Evolutionary conservation across 2,113 vertebrate genomes (phyloP).

Genomic region (Narcine bancroftii): DNA sequence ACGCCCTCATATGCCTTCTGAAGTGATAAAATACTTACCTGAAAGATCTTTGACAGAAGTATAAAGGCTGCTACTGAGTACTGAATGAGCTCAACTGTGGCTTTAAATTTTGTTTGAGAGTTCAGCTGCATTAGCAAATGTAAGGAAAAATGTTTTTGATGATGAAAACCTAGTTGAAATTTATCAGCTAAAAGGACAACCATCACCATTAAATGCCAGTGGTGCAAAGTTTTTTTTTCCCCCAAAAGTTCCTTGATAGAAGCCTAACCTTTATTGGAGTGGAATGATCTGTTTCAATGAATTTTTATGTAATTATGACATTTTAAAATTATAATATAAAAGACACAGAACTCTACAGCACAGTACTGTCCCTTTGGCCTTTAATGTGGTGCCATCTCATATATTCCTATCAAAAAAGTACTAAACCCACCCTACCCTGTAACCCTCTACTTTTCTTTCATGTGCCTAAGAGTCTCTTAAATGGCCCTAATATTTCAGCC

Average conservation of each 20-base stretch:
- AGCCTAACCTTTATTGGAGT: not conserved
- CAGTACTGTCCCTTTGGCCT: too few relatives aligned
- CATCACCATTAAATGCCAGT: not conserved
- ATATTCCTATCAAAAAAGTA: too few relatives aligned
- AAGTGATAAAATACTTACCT: slow-evolving; percentile 28
- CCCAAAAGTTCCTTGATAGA: not conserved
- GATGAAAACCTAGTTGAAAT: not conserved
- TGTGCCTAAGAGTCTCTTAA: too few relatives aligned
- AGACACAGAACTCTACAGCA: too few relatives aligned
- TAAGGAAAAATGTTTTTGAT: not conserved
- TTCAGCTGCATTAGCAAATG: not conserved
- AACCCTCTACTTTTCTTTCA: too few relatives aligned
- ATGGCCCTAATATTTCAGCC: too few relatives aligned
- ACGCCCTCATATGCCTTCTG: not conserved
- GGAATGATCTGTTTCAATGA: not conserved
- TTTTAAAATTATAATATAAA: not conserved
- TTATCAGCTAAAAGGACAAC: not conserved
- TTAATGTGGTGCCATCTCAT: too few relatives aligned
- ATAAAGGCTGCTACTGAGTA: not conserved
- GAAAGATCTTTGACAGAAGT: not conserved
- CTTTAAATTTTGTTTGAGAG: not conserved
- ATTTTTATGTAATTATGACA: not conserved
- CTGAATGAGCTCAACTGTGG: not conserved
- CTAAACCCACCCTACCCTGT: too few relatives aligned
- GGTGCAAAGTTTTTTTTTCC: too few relatives aligned